Percentiles rank a stretch among this genome's conserved stretches.
Conservation (phyloP, 2,888 invertebrate species). For the Rhimphoctona megacephalus region DNA sequence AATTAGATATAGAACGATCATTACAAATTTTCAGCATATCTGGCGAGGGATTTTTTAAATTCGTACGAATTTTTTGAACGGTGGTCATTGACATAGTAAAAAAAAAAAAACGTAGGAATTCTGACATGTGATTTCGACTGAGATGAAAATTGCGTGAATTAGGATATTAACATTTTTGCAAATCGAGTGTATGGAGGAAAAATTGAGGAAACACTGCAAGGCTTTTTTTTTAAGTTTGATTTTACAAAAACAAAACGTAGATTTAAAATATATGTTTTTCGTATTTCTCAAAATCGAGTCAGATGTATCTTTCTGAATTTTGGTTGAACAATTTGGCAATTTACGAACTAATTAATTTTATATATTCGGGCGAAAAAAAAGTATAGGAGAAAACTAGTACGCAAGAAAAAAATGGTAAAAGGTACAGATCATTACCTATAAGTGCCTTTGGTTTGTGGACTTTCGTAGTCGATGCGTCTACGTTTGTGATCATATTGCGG, state of each 20-base stretch:
- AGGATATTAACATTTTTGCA: not conserved
- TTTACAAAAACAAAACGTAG: not conserved
- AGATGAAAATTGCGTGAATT: not conserved
- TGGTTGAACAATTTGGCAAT: too few species aligned
- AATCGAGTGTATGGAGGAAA: not conserved
- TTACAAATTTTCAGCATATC: too few species aligned
- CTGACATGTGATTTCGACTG: not conserved
- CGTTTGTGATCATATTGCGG: constrained; percentile 89
- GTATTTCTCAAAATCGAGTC: too few species aligned
- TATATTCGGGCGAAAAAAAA: not conserved
- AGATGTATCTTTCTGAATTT: too few species aligned
- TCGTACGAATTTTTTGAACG: too few species aligned
- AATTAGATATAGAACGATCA: too few species aligned
- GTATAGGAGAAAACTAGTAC: not conserved
- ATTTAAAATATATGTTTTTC: not conserved
- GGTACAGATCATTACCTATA: constrained; percentile 87
- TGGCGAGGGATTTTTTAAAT: too few species aligned
- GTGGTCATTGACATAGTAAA: too few species aligned
- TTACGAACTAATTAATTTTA: not conserved
- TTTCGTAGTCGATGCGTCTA: constrained; percentile 89
- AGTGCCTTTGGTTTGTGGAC: constrained; percentile 86
- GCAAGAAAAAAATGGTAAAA: constrained; percentile 10
- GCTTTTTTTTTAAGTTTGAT: not conserved
- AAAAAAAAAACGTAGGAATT: not conserved
- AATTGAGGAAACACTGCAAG: not conserved